Percentiles rank a stretch among this genome's conserved stretches.
Evolutionary conservation across 2,113 vertebrate species (phyloP).

Genomic region (Cinclus mexicanus): DNA sequence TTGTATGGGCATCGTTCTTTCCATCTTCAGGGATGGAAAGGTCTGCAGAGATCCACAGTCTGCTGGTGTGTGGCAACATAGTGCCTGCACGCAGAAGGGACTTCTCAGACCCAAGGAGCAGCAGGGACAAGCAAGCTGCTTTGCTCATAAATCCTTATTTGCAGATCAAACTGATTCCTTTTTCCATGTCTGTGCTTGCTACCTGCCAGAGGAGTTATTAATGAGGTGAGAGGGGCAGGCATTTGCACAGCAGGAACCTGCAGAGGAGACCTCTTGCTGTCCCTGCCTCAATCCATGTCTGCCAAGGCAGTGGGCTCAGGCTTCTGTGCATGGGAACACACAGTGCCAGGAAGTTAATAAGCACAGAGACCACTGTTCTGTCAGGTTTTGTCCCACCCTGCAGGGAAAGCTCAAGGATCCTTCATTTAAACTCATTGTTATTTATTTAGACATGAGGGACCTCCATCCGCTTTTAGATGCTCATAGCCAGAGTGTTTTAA

Average conservation of each 20-base stretch:
- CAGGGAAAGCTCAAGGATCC: not conserved
- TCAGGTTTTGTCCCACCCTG: not conserved
- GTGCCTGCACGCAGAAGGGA: accelerated
- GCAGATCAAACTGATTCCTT: not conserved
- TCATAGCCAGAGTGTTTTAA: not conserved
- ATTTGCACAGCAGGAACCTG: not conserved
- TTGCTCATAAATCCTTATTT: not conserved
- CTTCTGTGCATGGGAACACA: not conserved
- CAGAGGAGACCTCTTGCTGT: not conserved
- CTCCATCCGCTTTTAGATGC: not conserved
- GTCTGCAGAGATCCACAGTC: not conserved
- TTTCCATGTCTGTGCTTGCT: not conserved
- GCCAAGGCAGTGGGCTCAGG: not conserved
- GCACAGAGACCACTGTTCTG: not conserved
- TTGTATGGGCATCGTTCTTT: not conserved
- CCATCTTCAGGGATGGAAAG: not conserved
- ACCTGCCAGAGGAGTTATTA: not conserved
- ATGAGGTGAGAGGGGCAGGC: not conserved
- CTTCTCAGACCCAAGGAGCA: not conserved
- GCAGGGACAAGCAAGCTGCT: not conserved
- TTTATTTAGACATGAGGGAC: not conserved
- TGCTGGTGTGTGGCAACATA: not conserved
- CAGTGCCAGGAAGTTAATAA: not conserved
- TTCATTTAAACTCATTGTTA: not conserved
- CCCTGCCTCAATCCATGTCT: not conserved